Base-by-base conservation (phyloP, 2,113 vertebrate species). In the Epinephelus fuscoguttatus region DNA sequence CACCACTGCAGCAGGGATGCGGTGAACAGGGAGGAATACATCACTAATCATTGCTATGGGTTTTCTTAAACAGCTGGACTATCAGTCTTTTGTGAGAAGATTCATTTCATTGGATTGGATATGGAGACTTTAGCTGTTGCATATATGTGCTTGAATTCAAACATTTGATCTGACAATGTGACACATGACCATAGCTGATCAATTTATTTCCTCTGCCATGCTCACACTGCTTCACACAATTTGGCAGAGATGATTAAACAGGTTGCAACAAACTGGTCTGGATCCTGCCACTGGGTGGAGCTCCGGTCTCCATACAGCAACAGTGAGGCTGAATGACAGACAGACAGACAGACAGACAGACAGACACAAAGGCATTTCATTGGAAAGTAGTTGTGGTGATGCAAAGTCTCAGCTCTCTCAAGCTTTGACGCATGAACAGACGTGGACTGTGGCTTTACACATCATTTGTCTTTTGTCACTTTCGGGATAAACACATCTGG, bases 391-490 rank as follows among this genome's bases (percentile, higher is more conserved):
- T 70, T 25, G 18, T n/a, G 47, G 25, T 33, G 57, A 56, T 82
- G 75, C 56, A 70, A 10, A 11, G 25, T 71, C 78, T 70, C 27
- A 50, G 33, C 18, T 37, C 64, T 71, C n/a, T 71, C 67, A 64
- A 55, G 56, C 15, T 45, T 63, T 87, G 87, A 87, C 73, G 78
- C 69, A 71, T 45, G 19, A 40, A 49, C 63, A 49, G 57, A 42
- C n/a, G 14, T 60, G 62, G 12, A 8, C 27, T 37, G 1, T 25
- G 67, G 13, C 52, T 78, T 33, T 25, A 60, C 3, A 11, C 30
- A 21, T 68, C 45, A 25, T 25, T 25, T 25, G 12, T 5, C 11
- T 57, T 12, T 19, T 50, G 49, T 17, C n/a, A 13, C 23, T 57
- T 57, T 25, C n/a, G 25, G n/a, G 15, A 50, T 50, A 50, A 50